Evolutionary conservation across 2,113 vertebrate genomes (phyloP).

Genomic region (Aldabrachelys gigantea): DNA sequence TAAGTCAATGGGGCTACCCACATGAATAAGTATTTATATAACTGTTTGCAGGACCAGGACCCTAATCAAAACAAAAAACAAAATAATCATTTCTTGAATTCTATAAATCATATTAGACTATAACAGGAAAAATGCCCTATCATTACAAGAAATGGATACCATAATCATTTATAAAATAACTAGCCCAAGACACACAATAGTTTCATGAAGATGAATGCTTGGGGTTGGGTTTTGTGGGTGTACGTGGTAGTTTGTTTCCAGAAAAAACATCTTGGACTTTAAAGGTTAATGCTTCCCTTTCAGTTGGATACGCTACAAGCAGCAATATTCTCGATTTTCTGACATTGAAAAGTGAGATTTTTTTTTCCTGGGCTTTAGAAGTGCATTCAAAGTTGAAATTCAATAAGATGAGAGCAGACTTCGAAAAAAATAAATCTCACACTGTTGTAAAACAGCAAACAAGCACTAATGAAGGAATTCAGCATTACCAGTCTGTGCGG

Average conservation of each 20-base stretch:
- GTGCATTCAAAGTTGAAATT: slow-evolving; percentile 56
- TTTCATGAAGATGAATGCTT: not conserved
- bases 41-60: slow-evolving; percentile 7
- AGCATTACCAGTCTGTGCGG: slow-evolving; percentile 87
- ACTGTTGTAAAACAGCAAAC: slow-evolving; percentile 75
- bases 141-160: not conserved
- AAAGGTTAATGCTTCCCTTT: not conserved
- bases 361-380: slow-evolving; percentile 51
- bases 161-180: slow-evolving; percentile 29
- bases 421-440: slow-evolving; percentile 56
- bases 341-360: slow-evolving; percentile 42
- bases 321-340: slow-evolving; percentile 29
- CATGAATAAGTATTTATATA: slow-evolving; percentile 29
- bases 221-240: not conserved
- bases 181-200: not conserved
- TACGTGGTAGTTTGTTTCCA: not conserved
- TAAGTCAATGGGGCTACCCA: slow-evolving; percentile 28
- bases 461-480: slow-evolving; percentile 78
- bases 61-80: not conserved
- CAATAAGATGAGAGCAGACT: slow-evolving; percentile 45
- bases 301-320: slow-evolving; percentile 1
- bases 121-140: not conserved
- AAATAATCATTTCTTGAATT: not conserved
- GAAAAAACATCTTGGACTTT: not conserved
- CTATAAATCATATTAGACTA: not conserved